Conservation (phyloP, 2,888 invertebrate genomes). For the Brachylomia viminalis region DNA sequence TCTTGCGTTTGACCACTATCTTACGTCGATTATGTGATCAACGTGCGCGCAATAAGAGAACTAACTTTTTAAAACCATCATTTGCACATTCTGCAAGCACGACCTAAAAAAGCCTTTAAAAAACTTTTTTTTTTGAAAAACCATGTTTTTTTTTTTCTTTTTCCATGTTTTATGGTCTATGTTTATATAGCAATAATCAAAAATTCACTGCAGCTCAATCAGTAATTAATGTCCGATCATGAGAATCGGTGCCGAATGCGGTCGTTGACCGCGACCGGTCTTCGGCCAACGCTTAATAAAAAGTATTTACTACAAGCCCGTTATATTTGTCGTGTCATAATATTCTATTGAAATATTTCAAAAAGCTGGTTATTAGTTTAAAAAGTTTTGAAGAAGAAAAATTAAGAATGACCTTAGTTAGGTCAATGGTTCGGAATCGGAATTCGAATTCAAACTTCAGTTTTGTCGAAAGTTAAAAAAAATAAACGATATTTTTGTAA, state of each 20-base stretch:
- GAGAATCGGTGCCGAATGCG: conserved; percentile 77
- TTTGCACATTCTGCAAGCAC: background rate
- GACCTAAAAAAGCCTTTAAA: background rate
- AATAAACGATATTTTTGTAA: too few relatives aligned
- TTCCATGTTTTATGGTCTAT: background rate
- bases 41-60: background rate
- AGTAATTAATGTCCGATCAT: conserved; percentile 58
- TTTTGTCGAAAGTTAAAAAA: background rate
- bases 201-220: conserved; percentile 54
- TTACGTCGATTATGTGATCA: background rate
- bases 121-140: too few relatives aligned
- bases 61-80: background rate
- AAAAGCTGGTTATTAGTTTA: conserved; percentile 40
- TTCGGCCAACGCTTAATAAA: conserved; percentile 64
- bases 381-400: conserved; percentile 29
- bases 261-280: conserved; percentile 80
- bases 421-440: conserved; percentile 38
- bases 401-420: conserved; percentile 6
- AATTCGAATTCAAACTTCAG: conserved; percentile 16
- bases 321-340: conserved; percentile 71
- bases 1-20: background rate
- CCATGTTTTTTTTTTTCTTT: background rate
- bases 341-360: conserved; percentile 63
- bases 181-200: conserved; percentile 35
- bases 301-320: conserved; percentile 71